Conservation (phyloP, 53 echinoderm and acorn worm species). For the Temnopleurus reevesii region DNA sequence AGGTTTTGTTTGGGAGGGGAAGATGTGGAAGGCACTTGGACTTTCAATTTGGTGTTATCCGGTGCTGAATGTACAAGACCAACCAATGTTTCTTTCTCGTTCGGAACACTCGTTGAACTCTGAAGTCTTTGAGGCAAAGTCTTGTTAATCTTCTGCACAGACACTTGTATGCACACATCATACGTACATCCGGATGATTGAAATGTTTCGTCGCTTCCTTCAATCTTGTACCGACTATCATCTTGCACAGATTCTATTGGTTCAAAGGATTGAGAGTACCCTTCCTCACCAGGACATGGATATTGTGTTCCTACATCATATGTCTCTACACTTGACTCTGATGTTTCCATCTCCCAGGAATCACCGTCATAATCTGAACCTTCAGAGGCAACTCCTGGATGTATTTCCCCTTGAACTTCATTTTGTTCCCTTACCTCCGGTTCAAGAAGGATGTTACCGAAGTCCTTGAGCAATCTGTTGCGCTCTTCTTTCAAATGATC, state of each 20-base stretch:
- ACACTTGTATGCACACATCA: constrained; percentile 8
- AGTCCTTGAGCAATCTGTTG: background rate
- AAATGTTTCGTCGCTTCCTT: background rate
- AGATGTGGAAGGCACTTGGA: background rate
- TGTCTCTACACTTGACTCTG: background rate
- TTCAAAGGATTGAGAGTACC: background rate
- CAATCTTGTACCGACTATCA: background rate
- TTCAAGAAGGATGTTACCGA: background rate
- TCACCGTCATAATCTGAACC: background rate
- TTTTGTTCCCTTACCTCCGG: background rate
- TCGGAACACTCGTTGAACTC: background rate
- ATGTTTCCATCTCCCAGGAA: background rate
- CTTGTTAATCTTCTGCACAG: background rate
- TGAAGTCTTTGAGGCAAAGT: background rate
- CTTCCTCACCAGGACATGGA: background rate
- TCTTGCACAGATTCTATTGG: background rate
- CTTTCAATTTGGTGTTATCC: background rate
- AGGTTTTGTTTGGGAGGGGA: background rate
- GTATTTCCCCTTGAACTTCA: background rate
- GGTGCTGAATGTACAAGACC: background rate
- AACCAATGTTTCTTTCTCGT: background rate
- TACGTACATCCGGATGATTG: background rate
- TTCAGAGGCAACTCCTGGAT: background rate
- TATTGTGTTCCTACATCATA: background rate
- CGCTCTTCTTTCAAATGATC: background rate